These are phyloP conservation scores for Epizoanthus ramosus DNA, from an alignment of 92 coral and sea anemone species.

Conservation along the genomic window DNA sequence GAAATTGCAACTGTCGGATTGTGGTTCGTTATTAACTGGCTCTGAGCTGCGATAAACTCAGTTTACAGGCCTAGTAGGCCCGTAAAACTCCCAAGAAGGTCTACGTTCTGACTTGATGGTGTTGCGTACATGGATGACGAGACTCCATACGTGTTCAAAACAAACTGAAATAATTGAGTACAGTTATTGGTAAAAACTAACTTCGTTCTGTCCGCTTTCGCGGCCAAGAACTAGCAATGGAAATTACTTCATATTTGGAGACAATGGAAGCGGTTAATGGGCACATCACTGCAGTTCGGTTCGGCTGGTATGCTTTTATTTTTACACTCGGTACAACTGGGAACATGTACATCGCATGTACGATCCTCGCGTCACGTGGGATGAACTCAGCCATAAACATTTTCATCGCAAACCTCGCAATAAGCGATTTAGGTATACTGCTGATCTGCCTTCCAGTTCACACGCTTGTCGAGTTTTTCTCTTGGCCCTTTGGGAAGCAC, in stretches of 20 bases:
- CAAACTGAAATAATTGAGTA: background rate
- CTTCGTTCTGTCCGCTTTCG: background rate
- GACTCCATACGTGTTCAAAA: background rate
- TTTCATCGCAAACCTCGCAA: constrained; percentile 85
- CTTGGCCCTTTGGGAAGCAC: constrained; percentile 79
- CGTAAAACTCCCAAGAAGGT: no score
- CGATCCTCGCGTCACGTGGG: constrained; percentile 68
- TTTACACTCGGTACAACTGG: constrained; percentile 79
- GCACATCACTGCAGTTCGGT: constrained; percentile 58
- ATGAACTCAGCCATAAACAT: constrained; percentile 76
- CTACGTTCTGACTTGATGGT: no score
- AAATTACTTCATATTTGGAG: no score
- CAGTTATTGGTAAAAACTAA: background rate
- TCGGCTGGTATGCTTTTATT: constrained; percentile 83
- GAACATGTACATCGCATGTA: constrained; percentile 69
- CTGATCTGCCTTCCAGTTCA: constrained; percentile 77
- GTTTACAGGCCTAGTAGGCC: no score
- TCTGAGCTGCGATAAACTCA: background rate
- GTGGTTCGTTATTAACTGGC: constrained; percentile 1
- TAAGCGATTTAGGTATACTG: constrained; percentile 75
- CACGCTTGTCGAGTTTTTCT: constrained; percentile 66
- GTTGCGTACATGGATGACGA: no score
- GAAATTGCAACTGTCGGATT: background rate
- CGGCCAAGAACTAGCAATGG: background rate
- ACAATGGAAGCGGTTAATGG: background rate